phyloP scores from a whole-genome alignment of 2,113 vertebrate species.

The Oreocharis arfaki region DNA sequence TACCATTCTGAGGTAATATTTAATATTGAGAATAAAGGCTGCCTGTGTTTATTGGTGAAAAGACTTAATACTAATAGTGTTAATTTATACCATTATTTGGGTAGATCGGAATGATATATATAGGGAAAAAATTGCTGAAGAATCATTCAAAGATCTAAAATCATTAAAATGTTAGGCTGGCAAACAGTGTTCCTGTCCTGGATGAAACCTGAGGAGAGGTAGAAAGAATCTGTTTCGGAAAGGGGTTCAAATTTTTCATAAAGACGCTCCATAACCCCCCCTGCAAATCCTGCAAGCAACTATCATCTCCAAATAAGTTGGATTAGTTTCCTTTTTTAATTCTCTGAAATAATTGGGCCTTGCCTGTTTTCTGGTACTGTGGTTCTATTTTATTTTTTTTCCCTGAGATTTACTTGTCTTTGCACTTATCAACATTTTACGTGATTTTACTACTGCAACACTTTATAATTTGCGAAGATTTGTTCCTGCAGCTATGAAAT shows the following conservation, averaged over 20 bases:
- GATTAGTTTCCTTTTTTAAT: neutral
- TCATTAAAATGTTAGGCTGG: neutral
- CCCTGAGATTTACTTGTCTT: neutral
- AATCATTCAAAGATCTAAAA: neutral
- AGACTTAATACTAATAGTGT: neutral
- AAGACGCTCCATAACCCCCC: neutral
- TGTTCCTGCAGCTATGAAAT: neutral
- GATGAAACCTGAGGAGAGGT: neutral
- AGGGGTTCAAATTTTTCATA: neutral
- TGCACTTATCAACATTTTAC: neutral
- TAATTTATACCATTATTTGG: neutral
- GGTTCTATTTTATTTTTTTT: neutral
- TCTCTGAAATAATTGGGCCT: neutral
- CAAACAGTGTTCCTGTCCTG: neutral
- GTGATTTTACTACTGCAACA: neutral
- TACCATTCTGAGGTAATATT: neutral
- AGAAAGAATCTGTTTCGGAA: neutral
- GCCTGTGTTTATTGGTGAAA: neutral
- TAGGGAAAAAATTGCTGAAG: neutral
- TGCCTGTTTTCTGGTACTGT: neutral
- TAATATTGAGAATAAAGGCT: neutral
- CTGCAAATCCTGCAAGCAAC: neutral
- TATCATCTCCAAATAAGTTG: neutral
- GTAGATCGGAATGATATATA: neutral
- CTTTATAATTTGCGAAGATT: neutral